phyloP scores from a whole-genome alignment of 2,113 vertebrate genomes.

The Ailuropoda melanoleuca region DNA sequence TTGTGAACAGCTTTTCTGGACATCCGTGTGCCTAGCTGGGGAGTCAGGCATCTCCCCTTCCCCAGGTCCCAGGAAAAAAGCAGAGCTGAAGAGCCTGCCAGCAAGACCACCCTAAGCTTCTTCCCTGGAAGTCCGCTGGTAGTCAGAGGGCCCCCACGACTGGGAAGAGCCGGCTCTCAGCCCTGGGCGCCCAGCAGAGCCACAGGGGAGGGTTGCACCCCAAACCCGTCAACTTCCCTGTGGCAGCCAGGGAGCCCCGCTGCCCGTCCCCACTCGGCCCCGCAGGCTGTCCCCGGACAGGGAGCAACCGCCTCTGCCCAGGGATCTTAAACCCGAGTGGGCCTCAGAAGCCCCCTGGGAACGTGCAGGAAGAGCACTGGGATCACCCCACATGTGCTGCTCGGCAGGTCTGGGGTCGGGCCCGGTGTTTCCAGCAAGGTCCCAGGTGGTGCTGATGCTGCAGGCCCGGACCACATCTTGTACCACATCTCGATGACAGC shows the following conservation, averaged over 20 bases:
- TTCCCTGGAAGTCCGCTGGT: background rate
- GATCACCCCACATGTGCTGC: fast-evolving
- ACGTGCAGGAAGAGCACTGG: fast-evolving
- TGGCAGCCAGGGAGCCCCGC: background rate
- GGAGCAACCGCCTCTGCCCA: background rate
- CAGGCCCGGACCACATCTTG: too few relatives aligned
- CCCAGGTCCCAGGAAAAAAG: background rate
- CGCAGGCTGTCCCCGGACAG: background rate
- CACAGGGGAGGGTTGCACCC: too few relatives aligned
- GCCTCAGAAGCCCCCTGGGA: background rate
- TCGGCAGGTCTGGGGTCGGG: too few relatives aligned
- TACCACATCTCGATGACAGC: background rate
- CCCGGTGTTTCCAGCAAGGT: too few relatives aligned
- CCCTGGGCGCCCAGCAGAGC: fast-evolving
- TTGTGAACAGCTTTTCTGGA: background rate
- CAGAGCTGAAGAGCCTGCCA: background rate
- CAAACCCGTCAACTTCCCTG: background rate
- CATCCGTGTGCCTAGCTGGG: background rate
- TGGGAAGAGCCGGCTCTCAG: background rate
- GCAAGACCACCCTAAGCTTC: background rate
- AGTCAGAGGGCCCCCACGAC: background rate
- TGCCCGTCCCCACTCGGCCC: background rate
- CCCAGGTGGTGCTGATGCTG: background rate
- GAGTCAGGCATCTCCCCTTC: background rate
- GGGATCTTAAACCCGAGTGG: fast-evolving